A percentile compares a stretch with the other conserved stretches of the same genome.
Evolutionary conservation across 2,797 vertebrate species (phyloP).

Genomic region (Remorina albescens): DNA sequence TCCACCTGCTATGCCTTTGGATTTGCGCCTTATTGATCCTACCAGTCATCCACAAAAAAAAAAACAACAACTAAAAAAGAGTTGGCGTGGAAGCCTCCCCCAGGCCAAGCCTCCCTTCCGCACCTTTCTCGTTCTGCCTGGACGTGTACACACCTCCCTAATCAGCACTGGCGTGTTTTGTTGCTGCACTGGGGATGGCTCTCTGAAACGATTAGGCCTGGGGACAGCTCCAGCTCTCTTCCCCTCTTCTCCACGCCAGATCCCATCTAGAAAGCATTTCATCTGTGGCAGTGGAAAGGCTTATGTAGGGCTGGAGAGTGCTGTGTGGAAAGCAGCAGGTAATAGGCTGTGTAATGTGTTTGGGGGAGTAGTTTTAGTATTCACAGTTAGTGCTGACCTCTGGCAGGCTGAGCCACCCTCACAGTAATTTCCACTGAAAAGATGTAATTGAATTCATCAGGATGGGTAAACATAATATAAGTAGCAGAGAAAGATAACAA

Average conservation of each 20-base stretch:
- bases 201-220: conserved; percentile 82
- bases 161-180: conserved; percentile 80
- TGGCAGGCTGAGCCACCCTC: conserved; percentile 74
- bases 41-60: conserved; percentile 43
- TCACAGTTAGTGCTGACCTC: conserved; percentile 82
- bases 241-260: conserved; percentile 80
- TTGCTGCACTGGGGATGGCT: conserved; percentile 74
- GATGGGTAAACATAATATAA: conserved; percentile 84
- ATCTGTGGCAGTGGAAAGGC: conserved; percentile 77
- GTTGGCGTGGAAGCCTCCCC: conserved; percentile 49
- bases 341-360: conserved; percentile 85
- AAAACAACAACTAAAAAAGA: conserved; percentile 49
- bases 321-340: conserved; percentile 80
- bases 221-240: conserved; percentile 79
- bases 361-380: conserved; percentile 80
- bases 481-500: conserved; percentile 80
- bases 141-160: conserved; percentile 73
- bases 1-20: conserved; percentile 65
- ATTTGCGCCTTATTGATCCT: conserved; percentile 75
- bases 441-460: conserved; percentile 86
- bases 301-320: conserved; percentile 65
- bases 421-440: conserved; percentile 82
- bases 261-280: conserved; percentile 86
- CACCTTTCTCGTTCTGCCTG: conserved; percentile 73
- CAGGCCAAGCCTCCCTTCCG: conserved; percentile 58